Base-by-base conservation (phyloP, 2,113 vertebrate genomes). In the Acrocephalus arundinaceus region DNA sequence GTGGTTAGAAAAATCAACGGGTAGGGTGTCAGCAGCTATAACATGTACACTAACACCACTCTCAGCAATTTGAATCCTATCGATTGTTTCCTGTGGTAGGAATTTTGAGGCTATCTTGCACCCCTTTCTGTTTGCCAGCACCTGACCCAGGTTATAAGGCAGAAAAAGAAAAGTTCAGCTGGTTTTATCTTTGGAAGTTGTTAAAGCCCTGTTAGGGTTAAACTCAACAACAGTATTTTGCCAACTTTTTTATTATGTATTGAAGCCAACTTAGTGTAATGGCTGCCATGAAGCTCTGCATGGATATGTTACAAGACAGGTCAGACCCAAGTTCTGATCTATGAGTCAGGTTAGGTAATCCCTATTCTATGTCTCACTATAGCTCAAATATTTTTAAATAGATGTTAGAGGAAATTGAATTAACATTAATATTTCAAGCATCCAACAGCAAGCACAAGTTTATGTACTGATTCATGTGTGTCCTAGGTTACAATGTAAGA, bases 21-120 rank as follows among this genome's bases (percentile, higher is more conserved):
- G 5, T 33, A 58, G 8, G 2, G 3, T 15, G 5, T 67, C n/a
- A 74, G 31, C 11, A 88, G 31, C 48, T 85, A 3, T 24, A 77
- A 52, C 2, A 15, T 10, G 2, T 49, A 27, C 16, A 22, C 31
- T 62, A 90, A 54, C 37, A 41, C 3, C 22, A 31, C 17, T 39
- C n/a, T 62, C n/a, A 79, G 6, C 0, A 6, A 37, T 0, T 2
- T 12, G 10, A 67, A 37, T 43, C 24, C 33, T 11, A 71, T 11
- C 41, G 8, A 37, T 21, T 74, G 5, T 66, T 87, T 73, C 43
- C 35, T 48, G 6, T 57, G 35, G 12, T 22, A 73, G 25, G 16
- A 71, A 67, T 27, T 82, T 25, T 62, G 52, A 66, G 43, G 3
- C 25, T 22, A 19, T 25, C 28, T 80, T 4, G 0, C 22, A 46